These are phyloP conservation scores for Diarsia dahlii DNA, from an alignment of 2,888 invertebrate species.

Conservation along the genomic window DNA sequence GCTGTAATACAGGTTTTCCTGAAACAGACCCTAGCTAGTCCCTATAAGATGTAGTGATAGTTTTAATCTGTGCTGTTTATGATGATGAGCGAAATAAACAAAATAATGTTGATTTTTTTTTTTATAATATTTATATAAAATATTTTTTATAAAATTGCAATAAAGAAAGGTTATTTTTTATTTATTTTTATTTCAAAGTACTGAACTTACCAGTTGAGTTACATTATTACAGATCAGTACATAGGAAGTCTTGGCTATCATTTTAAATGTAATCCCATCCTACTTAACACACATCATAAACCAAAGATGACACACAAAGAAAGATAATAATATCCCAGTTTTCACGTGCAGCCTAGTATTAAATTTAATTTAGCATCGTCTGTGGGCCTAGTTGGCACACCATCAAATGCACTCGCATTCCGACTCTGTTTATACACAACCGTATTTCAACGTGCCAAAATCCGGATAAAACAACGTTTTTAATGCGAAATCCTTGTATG, in stretches of 20 bases:
- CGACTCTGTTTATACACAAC: conserved; percentile 68
- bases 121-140: no score
- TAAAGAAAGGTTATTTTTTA: neutral
- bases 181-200: neutral
- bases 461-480: conserved; percentile 36
- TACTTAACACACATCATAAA: conserved; percentile 18
- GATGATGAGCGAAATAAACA: no score
- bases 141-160: no score
- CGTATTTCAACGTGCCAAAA: conserved; percentile 61
- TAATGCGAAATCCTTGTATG: conserved; percentile 43
- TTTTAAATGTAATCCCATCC: neutral
- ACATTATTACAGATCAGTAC: neutral
- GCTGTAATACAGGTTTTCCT: no score
- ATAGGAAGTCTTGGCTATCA: conserved; percentile 3
- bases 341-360: conserved; percentile 69
- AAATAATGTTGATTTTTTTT: no score
- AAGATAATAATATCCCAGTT: conserved; percentile 62
- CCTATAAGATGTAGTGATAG: no score
- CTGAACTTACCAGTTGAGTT: neutral
- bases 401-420: conserved; percentile 73
- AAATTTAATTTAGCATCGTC: conserved; percentile 67
- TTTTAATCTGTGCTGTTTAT: no score
- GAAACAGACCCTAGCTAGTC: no score
- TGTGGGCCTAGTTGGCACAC: conserved; percentile 72
- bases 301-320: conserved; percentile 61